A percentile compares a stretch with the other conserved stretches of the same genome.
These are phyloP conservation scores for Leucophenga maculata DNA, from an alignment of 2,888 invertebrate genomes.

Conservation along the genomic window DNA sequence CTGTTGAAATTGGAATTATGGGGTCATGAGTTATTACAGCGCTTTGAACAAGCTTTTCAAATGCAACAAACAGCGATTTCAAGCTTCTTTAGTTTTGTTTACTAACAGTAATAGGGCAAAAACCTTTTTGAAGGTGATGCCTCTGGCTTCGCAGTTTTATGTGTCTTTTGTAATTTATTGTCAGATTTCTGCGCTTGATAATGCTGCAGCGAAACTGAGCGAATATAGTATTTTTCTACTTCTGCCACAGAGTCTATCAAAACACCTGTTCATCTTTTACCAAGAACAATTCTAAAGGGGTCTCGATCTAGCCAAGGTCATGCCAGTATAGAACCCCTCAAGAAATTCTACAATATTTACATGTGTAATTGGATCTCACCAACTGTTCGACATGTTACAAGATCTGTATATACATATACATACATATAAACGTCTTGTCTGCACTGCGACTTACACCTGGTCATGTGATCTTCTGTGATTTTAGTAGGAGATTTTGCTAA, in stretches of 20 bases:
- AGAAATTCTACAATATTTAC: slow-evolving; percentile 38
- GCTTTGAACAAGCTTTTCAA: neutral
- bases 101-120: too few relatives aligned
- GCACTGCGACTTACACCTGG: slow-evolving; percentile 19
- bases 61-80: too few relatives aligned
- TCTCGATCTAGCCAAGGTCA: slow-evolving; percentile 50
- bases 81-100: too few relatives aligned
- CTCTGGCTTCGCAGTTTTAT: too few relatives aligned
- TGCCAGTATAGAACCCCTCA: slow-evolving; percentile 40
- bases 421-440: neutral
- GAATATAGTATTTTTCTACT: neutral
- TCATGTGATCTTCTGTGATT: neutral
- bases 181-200: slow-evolving; percentile 39
- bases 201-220: neutral
- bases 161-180: slow-evolving; percentile 10
- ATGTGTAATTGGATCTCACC: slow-evolving; percentile 33
- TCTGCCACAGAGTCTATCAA: slow-evolving; percentile 10
- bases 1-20: slow-evolving; percentile 9
- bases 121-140: slow-evolving; percentile 17
- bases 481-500: neutral
- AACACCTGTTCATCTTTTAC: slow-evolving; percentile 47
- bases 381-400: slow-evolving; percentile 17
- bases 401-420: neutral
- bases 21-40: slow-evolving; percentile 13
- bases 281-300: slow-evolving; percentile 53